A percentile compares a stretch with the other conserved stretches of the same genome.
These are phyloP conservation scores for Theretra japonica DNA, from an alignment of 2,888 invertebrate genomes.

Conservation along the genomic window DNA sequence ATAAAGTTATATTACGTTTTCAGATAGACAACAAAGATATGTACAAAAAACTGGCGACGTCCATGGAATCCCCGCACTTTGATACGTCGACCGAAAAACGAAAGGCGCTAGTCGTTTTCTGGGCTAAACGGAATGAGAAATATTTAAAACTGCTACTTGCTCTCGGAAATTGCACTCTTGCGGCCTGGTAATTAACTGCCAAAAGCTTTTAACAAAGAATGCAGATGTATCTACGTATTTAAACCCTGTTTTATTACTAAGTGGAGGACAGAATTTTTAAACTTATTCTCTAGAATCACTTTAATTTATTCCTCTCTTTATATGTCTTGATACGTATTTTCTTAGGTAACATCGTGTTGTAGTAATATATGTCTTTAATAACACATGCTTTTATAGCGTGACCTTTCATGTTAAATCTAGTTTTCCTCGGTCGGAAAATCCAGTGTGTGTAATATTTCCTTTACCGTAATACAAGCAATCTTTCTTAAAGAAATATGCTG, in stretches of 20 bases:
- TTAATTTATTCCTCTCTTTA: too few relatives aligned
- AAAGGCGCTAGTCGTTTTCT: constrained; percentile 55
- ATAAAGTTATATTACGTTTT: constrained; percentile 12
- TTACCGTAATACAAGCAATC: constrained; percentile 2
- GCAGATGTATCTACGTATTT: neutral
- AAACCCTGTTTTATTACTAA: neutral
- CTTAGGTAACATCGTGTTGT: neutral
- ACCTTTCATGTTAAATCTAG: neutral
- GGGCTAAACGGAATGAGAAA: constrained; percentile 59
- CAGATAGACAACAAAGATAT: constrained; percentile 57
- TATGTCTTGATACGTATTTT: too few relatives aligned
- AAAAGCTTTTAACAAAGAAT: constrained; percentile 23
- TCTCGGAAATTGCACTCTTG: constrained; percentile 64
- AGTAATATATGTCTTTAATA: neutral
- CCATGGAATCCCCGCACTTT: constrained; percentile 68
- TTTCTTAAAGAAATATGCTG: constrained; percentile 2
- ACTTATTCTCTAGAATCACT: neutral
- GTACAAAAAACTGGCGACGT: constrained; percentile 61
- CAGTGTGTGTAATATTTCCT: neutral
- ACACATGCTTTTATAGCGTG: neutral
- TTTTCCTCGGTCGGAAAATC: neutral
- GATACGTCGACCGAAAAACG: constrained; percentile 62
- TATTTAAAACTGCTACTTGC: constrained; percentile 62
- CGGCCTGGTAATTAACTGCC: constrained; percentile 59
- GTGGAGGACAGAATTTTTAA: neutral